Conservation (phyloP, 2,888 invertebrate species). For the Epistrophe eligans region DNA sequence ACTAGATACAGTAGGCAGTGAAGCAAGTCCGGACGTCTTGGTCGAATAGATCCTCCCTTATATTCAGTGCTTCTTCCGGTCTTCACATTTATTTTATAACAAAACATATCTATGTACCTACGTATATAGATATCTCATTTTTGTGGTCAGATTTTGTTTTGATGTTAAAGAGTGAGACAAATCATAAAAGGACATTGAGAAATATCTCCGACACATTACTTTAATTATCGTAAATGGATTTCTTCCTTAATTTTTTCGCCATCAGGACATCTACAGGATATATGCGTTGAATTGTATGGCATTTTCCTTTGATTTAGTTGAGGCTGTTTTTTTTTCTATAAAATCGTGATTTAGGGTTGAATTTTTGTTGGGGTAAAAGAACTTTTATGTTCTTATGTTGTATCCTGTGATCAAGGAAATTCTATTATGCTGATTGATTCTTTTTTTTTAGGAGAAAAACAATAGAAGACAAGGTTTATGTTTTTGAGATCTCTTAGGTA, state of each 20-base stretch:
- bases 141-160: constrained; percentile 54
- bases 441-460: not conserved
- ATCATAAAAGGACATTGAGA: constrained; percentile 69
- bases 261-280: not conserved
- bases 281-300: constrained; percentile 5
- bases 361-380: constrained; percentile 6
- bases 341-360: constrained; percentile 17
- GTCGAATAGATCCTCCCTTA: constrained; percentile 41
- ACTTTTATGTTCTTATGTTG: not conserved
- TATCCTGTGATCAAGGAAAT: constrained; percentile 19
- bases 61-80: constrained; percentile 38
- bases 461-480: not conserved
- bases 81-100: constrained; percentile 3
- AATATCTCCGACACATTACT: constrained; percentile 71
- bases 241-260: constrained; percentile 39
- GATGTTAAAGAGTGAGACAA: constrained; percentile 46
- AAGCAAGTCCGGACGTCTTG: constrained; percentile 33
- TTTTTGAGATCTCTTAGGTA: not conserved
- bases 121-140: constrained; percentile 59
- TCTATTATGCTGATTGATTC: constrained; percentile 22
- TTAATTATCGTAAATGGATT: constrained; percentile 75
- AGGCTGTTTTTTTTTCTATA: constrained; percentile 12
- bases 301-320: constrained; percentile 64
- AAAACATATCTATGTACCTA: not conserved
- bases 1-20: not conserved